Conservation (phyloP, 2,888 invertebrate species). For the Hartigia nigra region DNA sequence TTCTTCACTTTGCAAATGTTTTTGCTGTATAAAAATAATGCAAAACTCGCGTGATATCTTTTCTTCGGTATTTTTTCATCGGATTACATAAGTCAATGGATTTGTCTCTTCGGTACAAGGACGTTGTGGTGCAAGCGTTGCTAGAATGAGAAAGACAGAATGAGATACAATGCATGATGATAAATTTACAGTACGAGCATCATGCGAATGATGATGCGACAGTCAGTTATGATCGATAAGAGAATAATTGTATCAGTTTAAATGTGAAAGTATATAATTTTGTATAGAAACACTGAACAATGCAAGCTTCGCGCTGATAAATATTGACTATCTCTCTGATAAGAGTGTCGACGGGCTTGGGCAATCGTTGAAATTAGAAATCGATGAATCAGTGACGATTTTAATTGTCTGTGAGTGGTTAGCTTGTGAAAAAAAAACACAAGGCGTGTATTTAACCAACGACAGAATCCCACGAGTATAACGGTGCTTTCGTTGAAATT, state of each 20-base stretch:
- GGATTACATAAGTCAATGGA: background rate
- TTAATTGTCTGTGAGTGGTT: background rate
- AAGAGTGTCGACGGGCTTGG: background rate
- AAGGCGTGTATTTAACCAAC: background rate
- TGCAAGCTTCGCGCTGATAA: background rate
- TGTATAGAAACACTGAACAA: background rate
- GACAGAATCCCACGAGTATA: background rate
- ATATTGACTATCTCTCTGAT: background rate
- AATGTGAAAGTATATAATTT: background rate
- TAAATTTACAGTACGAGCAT: too few relatives aligned
- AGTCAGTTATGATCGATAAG: background rate
- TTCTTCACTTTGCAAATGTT: background rate
- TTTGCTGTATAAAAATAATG: background rate
- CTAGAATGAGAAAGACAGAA: background rate
- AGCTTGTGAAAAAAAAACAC: background rate
- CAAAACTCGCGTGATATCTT: background rate
- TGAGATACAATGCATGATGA: background rate
- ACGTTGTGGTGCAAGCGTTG: slow-evolving; percentile 22
- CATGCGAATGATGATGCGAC: background rate
- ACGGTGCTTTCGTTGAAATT: background rate
- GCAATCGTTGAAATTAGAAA: background rate
- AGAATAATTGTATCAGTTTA: background rate
- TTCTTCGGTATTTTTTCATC: background rate
- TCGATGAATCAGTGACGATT: background rate
- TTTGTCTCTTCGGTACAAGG: slow-evolving; percentile 25